Evolutionary conservation across 2,888 invertebrate species (phyloP).

Genomic region (Digitonthophagus gazella): DNA sequence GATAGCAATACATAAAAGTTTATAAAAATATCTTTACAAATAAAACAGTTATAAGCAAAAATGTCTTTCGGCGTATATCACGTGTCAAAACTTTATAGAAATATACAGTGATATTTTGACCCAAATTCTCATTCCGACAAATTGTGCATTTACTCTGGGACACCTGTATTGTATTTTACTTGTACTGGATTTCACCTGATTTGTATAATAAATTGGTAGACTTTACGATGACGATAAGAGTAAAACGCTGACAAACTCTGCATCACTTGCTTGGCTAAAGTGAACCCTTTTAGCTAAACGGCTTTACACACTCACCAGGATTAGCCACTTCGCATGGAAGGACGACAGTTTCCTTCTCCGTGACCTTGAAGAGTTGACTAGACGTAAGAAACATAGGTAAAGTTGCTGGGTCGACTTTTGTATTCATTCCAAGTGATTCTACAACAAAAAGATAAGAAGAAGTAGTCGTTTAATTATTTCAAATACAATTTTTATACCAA

Average conservation of each 20-base stretch:
- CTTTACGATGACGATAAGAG: background rate
- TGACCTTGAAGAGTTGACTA: constrained; percentile 56
- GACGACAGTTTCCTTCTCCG: constrained; percentile 57
- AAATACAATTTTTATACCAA: background rate
- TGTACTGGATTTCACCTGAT: too few relatives aligned
- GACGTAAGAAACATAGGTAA: constrained; percentile 50
- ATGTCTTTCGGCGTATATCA: too few relatives aligned
- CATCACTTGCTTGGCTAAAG: background rate
- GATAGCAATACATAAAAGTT: too few relatives aligned
- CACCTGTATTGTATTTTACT: too few relatives aligned
- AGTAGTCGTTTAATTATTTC: too few relatives aligned
- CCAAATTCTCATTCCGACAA: too few relatives aligned
- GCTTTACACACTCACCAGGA: constrained; percentile 50
- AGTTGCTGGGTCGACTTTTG: constrained; percentile 46
- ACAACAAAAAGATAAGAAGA: constrained; percentile 31
- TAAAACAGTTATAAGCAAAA: too few relatives aligned
- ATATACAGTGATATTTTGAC: too few relatives aligned
- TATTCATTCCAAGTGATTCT: constrained; percentile 44
- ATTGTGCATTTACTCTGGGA: too few relatives aligned
- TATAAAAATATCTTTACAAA: too few relatives aligned
- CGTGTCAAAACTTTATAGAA: too few relatives aligned
- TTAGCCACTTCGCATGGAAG: constrained; percentile 60
- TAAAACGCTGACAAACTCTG: background rate
- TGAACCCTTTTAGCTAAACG: background rate
- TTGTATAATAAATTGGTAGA: too few relatives aligned